These are phyloP conservation scores for Belgica antarctica DNA, from an alignment of 2,888 invertebrate species.

Conservation along the genomic window DNA sequence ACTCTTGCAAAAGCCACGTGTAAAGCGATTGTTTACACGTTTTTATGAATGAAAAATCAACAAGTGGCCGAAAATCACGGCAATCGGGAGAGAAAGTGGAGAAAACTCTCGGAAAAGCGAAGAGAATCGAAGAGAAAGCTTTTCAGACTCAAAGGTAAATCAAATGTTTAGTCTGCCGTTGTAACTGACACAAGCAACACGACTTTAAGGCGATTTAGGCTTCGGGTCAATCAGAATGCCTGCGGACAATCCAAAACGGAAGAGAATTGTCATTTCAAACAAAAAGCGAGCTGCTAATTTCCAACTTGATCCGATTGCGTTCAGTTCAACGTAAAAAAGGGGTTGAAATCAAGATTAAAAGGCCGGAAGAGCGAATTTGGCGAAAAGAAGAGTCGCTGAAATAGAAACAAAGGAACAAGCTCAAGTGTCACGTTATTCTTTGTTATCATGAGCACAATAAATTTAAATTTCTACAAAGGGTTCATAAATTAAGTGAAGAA, in stretches of 20 bases:
- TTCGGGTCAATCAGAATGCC: background rate
- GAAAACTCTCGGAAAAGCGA: background rate
- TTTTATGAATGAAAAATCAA: slow-evolving; percentile 3
- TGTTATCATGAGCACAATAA: slow-evolving; percentile 4
- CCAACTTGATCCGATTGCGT: background rate
- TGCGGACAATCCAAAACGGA: background rate
- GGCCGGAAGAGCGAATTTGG: background rate
- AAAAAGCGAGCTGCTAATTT: slow-evolving; percentile 2
- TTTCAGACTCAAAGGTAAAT: background rate
- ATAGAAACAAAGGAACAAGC: background rate
- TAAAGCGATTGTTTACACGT: too few species aligned
- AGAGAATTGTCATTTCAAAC: background rate
- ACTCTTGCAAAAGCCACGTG: background rate
- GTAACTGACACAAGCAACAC: background rate
- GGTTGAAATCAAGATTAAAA: background rate
- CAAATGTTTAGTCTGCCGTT: background rate
- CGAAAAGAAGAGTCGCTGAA: background rate
- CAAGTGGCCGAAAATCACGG: background rate
- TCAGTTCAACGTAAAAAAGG: background rate
- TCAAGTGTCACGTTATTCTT: background rate
- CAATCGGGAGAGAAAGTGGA: background rate
- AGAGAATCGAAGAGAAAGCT: background rate
- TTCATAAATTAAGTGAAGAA: slow-evolving; percentile 15
- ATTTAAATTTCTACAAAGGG: slow-evolving; percentile 1
- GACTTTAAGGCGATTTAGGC: background rate